phyloP scores from a whole-genome alignment of 2,113 vertebrate genomes.

The Salvelinus namaycush region DNA sequence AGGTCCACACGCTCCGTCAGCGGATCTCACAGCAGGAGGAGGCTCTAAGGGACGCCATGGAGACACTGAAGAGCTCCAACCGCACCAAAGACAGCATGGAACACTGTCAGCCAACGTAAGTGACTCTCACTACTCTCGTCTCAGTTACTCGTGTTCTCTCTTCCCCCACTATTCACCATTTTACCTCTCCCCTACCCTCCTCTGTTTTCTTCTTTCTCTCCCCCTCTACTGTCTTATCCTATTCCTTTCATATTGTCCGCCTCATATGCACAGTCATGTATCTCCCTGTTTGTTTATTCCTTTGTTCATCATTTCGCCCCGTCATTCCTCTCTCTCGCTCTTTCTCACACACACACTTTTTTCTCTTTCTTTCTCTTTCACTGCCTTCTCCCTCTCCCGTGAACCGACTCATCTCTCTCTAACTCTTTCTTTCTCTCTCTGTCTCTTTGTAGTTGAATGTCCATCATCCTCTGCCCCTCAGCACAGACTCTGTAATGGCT shows the following conservation, averaged over 20 bases:
- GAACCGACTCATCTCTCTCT: not conserved
- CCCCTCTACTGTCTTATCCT: not conserved
- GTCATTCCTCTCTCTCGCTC: too few species aligned
- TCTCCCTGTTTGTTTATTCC: too few species aligned
- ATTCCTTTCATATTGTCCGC: too few species aligned
- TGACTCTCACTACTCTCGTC: conserved; percentile 6
- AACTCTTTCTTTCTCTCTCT: not conserved
- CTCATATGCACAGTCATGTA: too few species aligned
- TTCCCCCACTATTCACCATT: not conserved
- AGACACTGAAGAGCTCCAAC: conserved; percentile 71
- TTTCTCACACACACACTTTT: not conserved
- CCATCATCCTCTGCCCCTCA: not conserved
- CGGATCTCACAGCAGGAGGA: conserved; percentile 77
- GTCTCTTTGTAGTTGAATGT: not conserved
- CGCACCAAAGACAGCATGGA: conserved; percentile 88
- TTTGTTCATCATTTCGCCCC: too few species aligned
- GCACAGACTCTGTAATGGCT: too few species aligned
- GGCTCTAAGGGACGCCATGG: conserved; percentile 72
- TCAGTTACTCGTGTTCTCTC: not conserved
- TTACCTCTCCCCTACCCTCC: too few species aligned
- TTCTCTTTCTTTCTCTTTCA: not conserved
- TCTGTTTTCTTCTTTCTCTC: not conserved
- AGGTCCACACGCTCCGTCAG: conserved; percentile 75
- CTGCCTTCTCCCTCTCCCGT: too few species aligned
- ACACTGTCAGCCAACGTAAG: conserved; percentile 85